Evolutionary conservation across 2,888 invertebrate genomes (phyloP), one percentile per base, ranked within the genome.

Genomic region (Drosophila multiciliata): DNA sequence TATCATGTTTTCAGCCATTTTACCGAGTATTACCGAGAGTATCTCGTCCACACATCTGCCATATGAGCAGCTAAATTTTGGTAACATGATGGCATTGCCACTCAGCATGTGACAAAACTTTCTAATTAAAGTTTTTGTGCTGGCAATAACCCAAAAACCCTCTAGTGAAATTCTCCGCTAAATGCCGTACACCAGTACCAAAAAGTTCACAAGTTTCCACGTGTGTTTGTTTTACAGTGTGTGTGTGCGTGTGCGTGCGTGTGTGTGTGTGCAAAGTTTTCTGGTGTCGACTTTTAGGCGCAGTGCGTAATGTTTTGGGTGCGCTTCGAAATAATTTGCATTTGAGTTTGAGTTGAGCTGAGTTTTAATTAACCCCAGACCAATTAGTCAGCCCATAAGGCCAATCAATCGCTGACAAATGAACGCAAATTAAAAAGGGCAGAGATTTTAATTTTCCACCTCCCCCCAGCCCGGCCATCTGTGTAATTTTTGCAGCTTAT

Each of bases 121-220:
- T 86, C 87, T 87, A 87, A 87, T 87, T 87, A 87, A 90, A 89
- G 89, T 87, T 87, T 83, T 89, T 88, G 82, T 79, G 62, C 38
- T 42, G 57, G 74, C 69, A 59, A 69, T 69, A 76, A 45, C 60
- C 66, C 45, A 48, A 55, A 55, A 40, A 57, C 60, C 42, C 49
- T 42, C 40, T 23, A 9, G 32, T 40, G 35, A 17, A 59, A 58
- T 36, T 33, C 53, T 23, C 23, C 38, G 32, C 15, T n/a, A 60
- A 67, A 60, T 67, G 75, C 66, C 67, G 67, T 57, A 66, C 45
- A 45, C 72, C 65, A 68, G 81, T 66, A 71, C 55, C 65, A 53
- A 87, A 80, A 86, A 85, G 70, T 83, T 89, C 59, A 68, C 86
- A 89, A 87, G 73, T 73, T 87, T 75, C 52, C 90, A 89, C 77